These are phyloP conservation scores for Dendroctonus ponderosae DNA, from an alignment of 1,140 invertebrate species.

Conservation along the genomic window DNA sequence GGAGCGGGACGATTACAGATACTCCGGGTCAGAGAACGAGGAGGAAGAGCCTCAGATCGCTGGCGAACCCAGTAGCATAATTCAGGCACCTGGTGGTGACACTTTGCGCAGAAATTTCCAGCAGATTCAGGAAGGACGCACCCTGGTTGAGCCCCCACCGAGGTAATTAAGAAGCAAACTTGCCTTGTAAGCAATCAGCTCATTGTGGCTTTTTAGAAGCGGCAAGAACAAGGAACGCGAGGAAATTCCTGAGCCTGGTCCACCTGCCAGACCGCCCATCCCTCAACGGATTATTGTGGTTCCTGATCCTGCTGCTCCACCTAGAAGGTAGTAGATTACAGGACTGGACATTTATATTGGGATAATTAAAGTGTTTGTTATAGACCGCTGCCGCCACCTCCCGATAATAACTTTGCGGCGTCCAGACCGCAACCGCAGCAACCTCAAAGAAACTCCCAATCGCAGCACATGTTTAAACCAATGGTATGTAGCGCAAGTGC, in stretches of 20 bases:
- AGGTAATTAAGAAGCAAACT: conserved; percentile 33
- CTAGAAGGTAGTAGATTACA: conserved; percentile 39
- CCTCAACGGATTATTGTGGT: conserved; percentile 84
- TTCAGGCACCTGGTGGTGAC: conserved; percentile 85
- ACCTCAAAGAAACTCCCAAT: conserved; percentile 72
- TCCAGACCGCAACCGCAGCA: conserved; percentile 56
- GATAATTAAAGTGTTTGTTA: conserved; percentile 26
- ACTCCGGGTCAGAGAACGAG: conserved; percentile 85
- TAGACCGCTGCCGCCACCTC: conserved; percentile 52
- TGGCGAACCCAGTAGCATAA: conserved; percentile 85
- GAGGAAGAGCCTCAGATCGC: conserved; percentile 82
- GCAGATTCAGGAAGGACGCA: conserved; percentile 89
- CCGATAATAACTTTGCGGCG: conserved; percentile 45
- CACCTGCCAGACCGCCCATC: conserved; percentile 79
- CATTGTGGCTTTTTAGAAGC: conserved; percentile 35
- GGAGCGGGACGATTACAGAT: conserved; percentile 78
- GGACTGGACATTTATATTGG: not conserved
- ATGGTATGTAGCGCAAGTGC: conserved; percentile 57
- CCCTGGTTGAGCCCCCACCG: conserved; percentile 51
- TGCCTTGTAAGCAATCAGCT: not conserved
- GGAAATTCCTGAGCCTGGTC: conserved; percentile 72
- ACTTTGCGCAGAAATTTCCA: conserved; percentile 94
- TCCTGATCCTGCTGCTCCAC: conserved; percentile 59
- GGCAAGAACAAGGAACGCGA: conserved; percentile 47
- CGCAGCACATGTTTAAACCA: conserved; percentile 79